Percentiles rank a stretch among this genome's conserved stretches.
These are phyloP conservation scores for Saccostrea cuccullata DNA, from an alignment of 1,140 invertebrate species.

Conservation along the genomic window DNA sequence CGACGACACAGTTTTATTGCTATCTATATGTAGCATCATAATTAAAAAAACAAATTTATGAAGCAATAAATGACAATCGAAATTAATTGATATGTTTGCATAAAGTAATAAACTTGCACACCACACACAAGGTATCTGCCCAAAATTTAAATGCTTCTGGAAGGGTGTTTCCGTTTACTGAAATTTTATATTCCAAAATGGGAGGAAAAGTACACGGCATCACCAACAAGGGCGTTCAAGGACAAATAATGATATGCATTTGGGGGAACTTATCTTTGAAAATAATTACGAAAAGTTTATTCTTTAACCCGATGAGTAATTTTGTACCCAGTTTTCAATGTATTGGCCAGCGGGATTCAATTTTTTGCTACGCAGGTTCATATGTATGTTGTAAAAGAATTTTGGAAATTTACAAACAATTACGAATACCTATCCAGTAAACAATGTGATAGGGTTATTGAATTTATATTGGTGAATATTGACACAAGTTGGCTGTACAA, in stretches of 20 bases:
- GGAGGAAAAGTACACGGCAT: neutral
- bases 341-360: neutral
- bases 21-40: neutral
- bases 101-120: neutral
- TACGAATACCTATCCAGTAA: too few relatives aligned
- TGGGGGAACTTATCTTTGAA: neutral
- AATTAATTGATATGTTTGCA: constrained; percentile 30
- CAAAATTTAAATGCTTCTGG: neutral
- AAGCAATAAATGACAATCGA: neutral
- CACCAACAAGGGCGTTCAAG: neutral
- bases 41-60: neutral
- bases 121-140: neutral
- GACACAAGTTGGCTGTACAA: too few relatives aligned
- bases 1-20: too few relatives aligned
- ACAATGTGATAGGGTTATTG: too few relatives aligned
- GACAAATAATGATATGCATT: neutral
- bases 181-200: constrained; percentile 1
- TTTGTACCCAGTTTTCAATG: neutral
- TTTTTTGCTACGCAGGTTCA: neutral
- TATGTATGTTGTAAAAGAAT: too few relatives aligned
- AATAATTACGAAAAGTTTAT: neutral
- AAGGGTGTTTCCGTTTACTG: neutral
- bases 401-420: too few relatives aligned
- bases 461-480: too few relatives aligned
- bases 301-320: neutral